Base-by-base conservation (phyloP, 1,140 invertebrate species). In the Microvelia longipes region DNA sequence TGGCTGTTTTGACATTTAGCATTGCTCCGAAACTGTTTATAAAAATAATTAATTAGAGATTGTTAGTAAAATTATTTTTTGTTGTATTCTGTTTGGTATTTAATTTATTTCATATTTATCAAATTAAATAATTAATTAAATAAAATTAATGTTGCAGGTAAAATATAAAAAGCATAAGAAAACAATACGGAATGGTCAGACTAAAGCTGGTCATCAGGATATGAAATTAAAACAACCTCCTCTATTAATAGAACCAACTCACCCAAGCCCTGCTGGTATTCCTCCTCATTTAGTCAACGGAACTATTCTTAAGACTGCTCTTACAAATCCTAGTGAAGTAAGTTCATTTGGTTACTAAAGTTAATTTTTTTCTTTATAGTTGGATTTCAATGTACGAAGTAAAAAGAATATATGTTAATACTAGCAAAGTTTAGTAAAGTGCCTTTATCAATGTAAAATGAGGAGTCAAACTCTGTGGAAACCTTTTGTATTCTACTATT, bases 131-230 rank as follows among this genome's bases (percentile, higher is more conserved):
- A n/a, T n/a, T n/a, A n/a, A n/a, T n/a, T n/a, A n/a, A n/a, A n/a
- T n/a, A n/a, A n/a, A n/a, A n/a, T 28, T 68, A 29, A 35, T 64
- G n/a, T 73, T 74, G 25, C 75, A 89, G 88, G 93, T 98, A 11
- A 98, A 98, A 82, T 98, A 98, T 82, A 96, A 96, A 82, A 98
- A 98, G 81, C 92, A 96, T 80, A 95, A 95, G 84, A 94, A 96
- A 78, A 84, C 85, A 82, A 82, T 73, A 82, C 84, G 76, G 80
- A 83, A 80, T 77, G 84, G 82, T 74, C 82, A 81, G 81, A 81
- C 74, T 80, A 80, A 76, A 77, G 81, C 79, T 73, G 35, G 5
- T 50, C 35, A 50, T 5, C 77, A 80, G 68, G 71, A 71, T 69
- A 72, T 76, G 63, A 73, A 78, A 65, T 75, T 77, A 70, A 75